Evolutionary conservation across 2,797 vertebrate genomes (phyloP).

Genomic region (Euthynnus affinis): DNA sequence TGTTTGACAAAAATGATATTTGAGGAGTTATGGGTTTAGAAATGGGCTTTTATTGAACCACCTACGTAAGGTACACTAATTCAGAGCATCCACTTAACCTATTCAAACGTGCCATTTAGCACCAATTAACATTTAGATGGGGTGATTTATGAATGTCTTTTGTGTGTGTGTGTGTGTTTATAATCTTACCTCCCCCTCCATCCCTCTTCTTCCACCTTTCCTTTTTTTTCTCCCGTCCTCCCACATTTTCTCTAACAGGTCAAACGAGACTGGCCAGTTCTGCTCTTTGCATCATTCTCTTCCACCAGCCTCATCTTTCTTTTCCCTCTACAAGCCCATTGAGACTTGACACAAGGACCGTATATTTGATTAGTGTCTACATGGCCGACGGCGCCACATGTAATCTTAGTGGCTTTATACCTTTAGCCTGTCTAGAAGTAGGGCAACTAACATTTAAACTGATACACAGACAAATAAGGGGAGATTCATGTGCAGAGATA

Average conservation of each 20-base stretch:
- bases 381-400: constrained; percentile 57
- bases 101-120: constrained; percentile 71
- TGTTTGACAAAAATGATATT: constrained; percentile 70
- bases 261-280: constrained; percentile 27
- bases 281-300: constrained; percentile 27
- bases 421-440: constrained; percentile 53
- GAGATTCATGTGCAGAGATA: neutral
- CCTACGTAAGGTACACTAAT: constrained; percentile 53
- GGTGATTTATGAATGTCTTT: constrained; percentile 61
- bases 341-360: constrained; percentile 62
- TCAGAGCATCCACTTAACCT: constrained; percentile 72
- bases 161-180: constrained; percentile 28
- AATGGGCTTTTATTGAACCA: constrained; percentile 62
- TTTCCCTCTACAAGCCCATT: constrained; percentile 44
- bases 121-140: constrained; percentile 77
- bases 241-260: constrained; percentile 41
- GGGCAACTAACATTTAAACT: constrained; percentile 42
- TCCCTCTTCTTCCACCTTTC: constrained; percentile 17
- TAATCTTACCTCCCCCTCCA: constrained; percentile 12
- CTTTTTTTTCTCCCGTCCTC: constrained; percentile 26
- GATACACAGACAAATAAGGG: constrained; percentile 16
- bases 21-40: constrained; percentile 64
- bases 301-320: constrained; percentile 21
- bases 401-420: constrained; percentile 66
- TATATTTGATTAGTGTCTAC: constrained; percentile 74